A percentile compares a stretch with the other conserved stretches of the same genome.
Conservation (phyloP, 2,113 vertebrate genomes). For the Micronycteris hirsuta region DNA sequence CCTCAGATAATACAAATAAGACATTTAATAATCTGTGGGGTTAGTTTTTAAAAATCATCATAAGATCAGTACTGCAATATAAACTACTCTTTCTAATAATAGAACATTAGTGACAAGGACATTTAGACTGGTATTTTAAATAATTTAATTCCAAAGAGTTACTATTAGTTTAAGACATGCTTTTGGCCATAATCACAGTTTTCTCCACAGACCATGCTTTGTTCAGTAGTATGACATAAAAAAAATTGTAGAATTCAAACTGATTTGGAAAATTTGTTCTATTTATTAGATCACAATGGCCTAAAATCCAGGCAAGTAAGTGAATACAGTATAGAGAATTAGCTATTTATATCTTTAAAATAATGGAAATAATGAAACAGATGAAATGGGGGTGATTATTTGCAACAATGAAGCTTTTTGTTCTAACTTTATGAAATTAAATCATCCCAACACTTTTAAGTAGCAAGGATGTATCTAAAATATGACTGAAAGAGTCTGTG, state of each 20-base stretch:
- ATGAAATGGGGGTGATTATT: background rate
- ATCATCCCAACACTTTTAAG: background rate
- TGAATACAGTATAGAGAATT: background rate
- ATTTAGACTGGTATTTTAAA: conserved; percentile 21
- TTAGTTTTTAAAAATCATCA: background rate
- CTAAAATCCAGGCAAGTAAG: conserved; percentile 15
- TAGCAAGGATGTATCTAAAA: background rate
- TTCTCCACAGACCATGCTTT: background rate
- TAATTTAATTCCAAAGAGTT: conserved; percentile 29
- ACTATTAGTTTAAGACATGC: conserved; percentile 25
- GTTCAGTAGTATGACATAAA: background rate
- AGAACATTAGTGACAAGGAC: conserved; percentile 3
- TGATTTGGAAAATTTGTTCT: conserved; percentile 2
- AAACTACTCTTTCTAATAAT: background rate
- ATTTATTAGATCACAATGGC: conserved; percentile 3
- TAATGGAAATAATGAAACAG: conserved; percentile 5
- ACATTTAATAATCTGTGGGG: background rate
- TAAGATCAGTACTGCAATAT: background rate
- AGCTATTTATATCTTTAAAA: background rate
- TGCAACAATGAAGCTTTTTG: background rate
- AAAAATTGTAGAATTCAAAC: background rate
- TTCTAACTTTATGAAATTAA: conserved; percentile 16
- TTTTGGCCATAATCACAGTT: conserved; percentile 5
- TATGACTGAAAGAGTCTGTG: background rate
- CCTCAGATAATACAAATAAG: background rate